A percentile compares a stretch with the other conserved stretches of the same genome.
Conservation (phyloP, 2,113 vertebrate species). For the Oxygymnocypris stewartii region DNA sequence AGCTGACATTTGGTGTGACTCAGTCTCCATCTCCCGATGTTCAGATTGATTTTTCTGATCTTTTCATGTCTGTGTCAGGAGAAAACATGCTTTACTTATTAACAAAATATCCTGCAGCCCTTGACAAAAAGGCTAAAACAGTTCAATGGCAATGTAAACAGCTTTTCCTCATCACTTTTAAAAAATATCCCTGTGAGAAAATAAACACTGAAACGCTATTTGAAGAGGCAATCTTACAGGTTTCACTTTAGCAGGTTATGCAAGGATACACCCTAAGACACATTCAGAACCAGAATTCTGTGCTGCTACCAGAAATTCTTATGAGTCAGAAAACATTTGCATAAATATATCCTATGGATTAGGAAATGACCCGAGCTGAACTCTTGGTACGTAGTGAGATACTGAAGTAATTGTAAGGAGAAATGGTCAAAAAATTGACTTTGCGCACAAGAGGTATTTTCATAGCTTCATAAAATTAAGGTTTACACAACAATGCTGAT, state of each 20-base stretch:
- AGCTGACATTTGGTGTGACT: conserved; percentile 49
- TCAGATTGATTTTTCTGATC: conserved; percentile 45
- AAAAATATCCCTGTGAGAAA: conserved; percentile 16
- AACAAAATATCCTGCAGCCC: conserved; percentile 32
- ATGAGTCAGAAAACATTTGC: neutral
- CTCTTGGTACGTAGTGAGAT: neutral
- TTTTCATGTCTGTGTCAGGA: conserved; percentile 38
- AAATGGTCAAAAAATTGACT: too few relatives aligned
- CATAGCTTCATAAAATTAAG: too few relatives aligned
- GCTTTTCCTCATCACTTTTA: neutral
- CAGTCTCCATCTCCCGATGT: conserved; percentile 14
- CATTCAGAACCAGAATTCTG: neutral
- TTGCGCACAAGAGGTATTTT: too few relatives aligned
- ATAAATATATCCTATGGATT: neutral
- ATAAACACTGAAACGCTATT: conserved; percentile 22
- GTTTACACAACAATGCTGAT: too few relatives aligned
- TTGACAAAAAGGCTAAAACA: conserved; percentile 17
- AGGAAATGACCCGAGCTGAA: neutral
- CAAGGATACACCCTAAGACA: neutral
- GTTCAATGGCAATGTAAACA: conserved; percentile 33
- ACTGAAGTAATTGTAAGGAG: neutral
- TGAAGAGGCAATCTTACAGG: neutral
- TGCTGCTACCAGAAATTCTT: neutral
- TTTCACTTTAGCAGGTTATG: neutral
- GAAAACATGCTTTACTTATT: conserved; percentile 48